Base-by-base conservation (phyloP, 2,888 invertebrate species). In the Aphidius colemani region DNA sequence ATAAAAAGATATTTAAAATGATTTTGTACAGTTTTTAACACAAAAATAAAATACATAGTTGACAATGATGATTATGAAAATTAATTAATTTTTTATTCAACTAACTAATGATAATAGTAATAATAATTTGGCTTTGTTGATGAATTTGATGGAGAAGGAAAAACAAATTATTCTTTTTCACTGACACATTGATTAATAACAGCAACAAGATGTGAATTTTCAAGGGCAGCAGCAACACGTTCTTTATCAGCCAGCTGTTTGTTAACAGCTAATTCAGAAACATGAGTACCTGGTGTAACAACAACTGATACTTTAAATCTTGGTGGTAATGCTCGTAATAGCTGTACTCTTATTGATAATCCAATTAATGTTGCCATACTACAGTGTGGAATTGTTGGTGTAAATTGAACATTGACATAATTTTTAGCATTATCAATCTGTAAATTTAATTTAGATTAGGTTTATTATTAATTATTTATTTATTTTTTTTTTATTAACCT, bases 181-280 rank as follows among this genome's bases (percentile, higher is more conserved):
- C 66, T 67, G 3, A 96, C 88, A 80, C 98, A 99, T 77, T 96
- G 94, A 81, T 98, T 98, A 7, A 99, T 95, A 10, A 98, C 96
- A 81, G 93, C 90, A 45, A 97, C 88, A 1, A 99, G 85, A 78
- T 95, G 92, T 18, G 87, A 86, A 81, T 99, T 99, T 82, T 99
- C 99, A 67, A 98, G 84, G 0, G 99, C 98, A 0, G 99, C 99
- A 0, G 98, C 96, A 0, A 99, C 95, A 69, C 99, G 84, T 82
- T 99, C 99, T 80, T 99, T 99, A 79, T 99, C 99, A 0, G 95
- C 95, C 18, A 99, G 84, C 77, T 99, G 99, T 78, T 99, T 98
- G 82, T 99, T 99, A 3, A 99, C 94, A 0, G 96, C 95, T 64
- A 87, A 85, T 78, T 98, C 98, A 0, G 97, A 94, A 7, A 90